phyloP scores from a whole-genome alignment of 2,113 vertebrate species.

The Neogobius melanostomus region DNA sequence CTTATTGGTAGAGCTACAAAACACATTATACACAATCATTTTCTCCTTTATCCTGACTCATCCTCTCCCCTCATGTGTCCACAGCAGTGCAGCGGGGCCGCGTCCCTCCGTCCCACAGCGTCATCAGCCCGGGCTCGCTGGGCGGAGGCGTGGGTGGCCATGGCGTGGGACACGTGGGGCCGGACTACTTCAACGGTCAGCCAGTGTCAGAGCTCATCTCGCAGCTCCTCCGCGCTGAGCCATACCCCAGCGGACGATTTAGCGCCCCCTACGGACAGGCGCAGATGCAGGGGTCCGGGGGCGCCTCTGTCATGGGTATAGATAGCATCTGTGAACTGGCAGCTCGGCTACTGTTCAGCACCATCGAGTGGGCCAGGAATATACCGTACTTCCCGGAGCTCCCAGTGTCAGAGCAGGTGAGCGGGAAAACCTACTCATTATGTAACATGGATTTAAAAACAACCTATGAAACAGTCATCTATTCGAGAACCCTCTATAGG shows the following conservation, averaged over 20 bases:
- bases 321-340: slow-evolving; percentile 98
- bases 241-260: slow-evolving; percentile 88
- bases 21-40: too few relatives aligned
- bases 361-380: slow-evolving; percentile 93
- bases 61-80: not conserved
- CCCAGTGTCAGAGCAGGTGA: slow-evolving; percentile 87
- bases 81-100: slow-evolving; percentile 92
- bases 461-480: too few relatives aligned
- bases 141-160: slow-evolving; percentile 53
- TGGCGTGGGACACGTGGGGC: slow-evolving; percentile 58
- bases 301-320: slow-evolving; percentile 84
- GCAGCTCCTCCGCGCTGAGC: slow-evolving; percentile 91
- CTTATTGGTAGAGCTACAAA: too few relatives aligned
- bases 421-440: not conserved
- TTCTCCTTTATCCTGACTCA: not conserved
- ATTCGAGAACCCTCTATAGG: too few relatives aligned
- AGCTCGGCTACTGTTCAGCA: slow-evolving; percentile 94
- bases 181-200: slow-evolving; percentile 88
- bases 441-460: too few relatives aligned
- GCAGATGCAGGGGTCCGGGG: slow-evolving; percentile 72
- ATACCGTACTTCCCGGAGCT: slow-evolving; percentile 94
- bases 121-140: slow-evolving; percentile 84
- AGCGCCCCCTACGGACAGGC: slow-evolving; percentile 81
- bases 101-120: slow-evolving; percentile 86
- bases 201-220: slow-evolving; percentile 92